These are phyloP conservation scores for Mystacornis crossleyi DNA, from an alignment of 2,113 vertebrate genomes.

Conservation along the genomic window DNA sequence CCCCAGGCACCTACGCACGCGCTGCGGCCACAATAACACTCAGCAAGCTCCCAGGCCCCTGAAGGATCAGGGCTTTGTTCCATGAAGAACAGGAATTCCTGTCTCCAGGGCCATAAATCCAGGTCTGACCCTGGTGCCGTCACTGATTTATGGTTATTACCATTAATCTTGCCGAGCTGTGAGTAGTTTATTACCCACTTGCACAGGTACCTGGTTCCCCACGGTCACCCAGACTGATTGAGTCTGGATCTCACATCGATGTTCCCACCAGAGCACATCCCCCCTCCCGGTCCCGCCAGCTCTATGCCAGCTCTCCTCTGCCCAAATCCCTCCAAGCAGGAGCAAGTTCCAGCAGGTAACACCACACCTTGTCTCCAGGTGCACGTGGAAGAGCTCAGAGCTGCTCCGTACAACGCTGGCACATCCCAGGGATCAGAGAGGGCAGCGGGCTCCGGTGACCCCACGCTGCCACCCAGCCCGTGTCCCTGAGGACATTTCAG, in stretches of 20 bases:
- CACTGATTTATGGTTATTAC: constrained; percentile 33
- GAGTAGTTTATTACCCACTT: constrained; percentile 12
- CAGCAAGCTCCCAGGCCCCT: not conserved
- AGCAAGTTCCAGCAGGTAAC: not conserved
- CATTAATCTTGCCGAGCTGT: constrained; percentile 35
- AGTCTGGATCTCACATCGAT: not conserved
- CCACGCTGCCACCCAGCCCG: accelerated
- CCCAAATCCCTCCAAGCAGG: not conserved
- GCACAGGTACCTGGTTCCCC: not conserved
- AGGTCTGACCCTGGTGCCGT: not conserved
- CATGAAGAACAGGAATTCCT: constrained; percentile 55
- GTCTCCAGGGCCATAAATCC: constrained; percentile 55
- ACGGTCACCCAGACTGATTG: not conserved
- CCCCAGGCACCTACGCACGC: not conserved
- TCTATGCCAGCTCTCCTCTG: not conserved
- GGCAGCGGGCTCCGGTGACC: not conserved
- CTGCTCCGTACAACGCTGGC: accelerated
- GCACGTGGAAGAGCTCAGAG: not conserved
- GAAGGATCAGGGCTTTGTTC: constrained; percentile 29
- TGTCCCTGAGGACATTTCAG: not conserved
- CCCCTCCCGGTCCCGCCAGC: not conserved
- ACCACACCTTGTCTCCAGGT: not conserved
- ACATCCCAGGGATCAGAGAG: not conserved
- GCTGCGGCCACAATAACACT: not conserved
- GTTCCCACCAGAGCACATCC: not conserved